Evolutionary conservation across 2,888 invertebrate species (phyloP).

Genomic region (Pyrrhia umbra): DNA sequence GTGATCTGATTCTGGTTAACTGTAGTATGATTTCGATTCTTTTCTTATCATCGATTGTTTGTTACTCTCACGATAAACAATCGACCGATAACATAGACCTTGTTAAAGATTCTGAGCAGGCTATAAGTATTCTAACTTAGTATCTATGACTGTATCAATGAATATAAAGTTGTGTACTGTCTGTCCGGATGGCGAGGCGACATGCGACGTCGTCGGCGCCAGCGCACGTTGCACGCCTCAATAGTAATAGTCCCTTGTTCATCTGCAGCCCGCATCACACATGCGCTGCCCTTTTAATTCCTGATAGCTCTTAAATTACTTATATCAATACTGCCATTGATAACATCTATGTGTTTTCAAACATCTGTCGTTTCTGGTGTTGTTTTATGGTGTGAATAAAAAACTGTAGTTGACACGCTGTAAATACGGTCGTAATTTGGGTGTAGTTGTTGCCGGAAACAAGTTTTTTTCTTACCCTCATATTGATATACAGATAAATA

Average conservation of each 20-base stretch:
- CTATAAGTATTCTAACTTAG: constrained; percentile 34
- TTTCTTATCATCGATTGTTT: constrained; percentile 36
- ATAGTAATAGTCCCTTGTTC: constrained; percentile 77
- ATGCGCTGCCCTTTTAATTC: constrained; percentile 75
- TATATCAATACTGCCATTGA: constrained; percentile 61
- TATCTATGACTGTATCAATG: constrained; percentile 51
- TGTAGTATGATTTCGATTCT: neutral
- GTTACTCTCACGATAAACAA: constrained; percentile 45
- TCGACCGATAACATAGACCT: constrained; percentile 25
- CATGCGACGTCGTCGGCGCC: constrained; percentile 63
- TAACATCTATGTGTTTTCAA: constrained; percentile 41
- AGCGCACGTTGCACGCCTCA: constrained; percentile 68
- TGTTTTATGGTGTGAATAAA: constrained; percentile 18
- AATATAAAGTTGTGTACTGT: constrained; percentile 56
- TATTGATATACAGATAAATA: no score
- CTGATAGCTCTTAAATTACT: constrained; percentile 73
- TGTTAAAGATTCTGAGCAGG: constrained; percentile 25
- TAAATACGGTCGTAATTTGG: neutral
- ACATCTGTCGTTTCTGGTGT: constrained; percentile 42
- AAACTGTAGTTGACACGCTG: constrained; percentile 3
- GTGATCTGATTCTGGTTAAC: constrained; percentile 25
- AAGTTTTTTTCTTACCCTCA: no score
- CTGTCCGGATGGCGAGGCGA: constrained; percentile 66
- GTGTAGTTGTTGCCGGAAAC: neutral
- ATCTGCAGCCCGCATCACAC: constrained; percentile 82